These are phyloP conservation scores for Crotophaga sulcirostris DNA, from an alignment of 2,113 vertebrate species.

Conservation along the genomic window DNA sequence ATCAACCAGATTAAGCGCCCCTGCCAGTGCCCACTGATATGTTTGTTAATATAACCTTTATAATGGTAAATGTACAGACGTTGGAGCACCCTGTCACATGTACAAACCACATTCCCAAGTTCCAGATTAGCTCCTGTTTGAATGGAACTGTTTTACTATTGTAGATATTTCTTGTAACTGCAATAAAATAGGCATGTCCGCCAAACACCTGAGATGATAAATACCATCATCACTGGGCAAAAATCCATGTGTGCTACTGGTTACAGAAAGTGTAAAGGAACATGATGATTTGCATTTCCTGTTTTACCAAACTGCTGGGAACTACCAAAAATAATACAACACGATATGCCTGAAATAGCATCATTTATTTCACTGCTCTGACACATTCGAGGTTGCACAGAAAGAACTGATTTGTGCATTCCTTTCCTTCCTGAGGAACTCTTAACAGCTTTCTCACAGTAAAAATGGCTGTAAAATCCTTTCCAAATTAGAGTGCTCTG, in stretches of 20 bases:
- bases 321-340: constrained; percentile 42
- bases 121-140: background rate
- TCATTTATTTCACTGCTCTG: constrained; percentile 46
- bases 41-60: background rate
- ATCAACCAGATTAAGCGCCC: background rate
- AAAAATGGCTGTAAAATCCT: constrained; percentile 6
- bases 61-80: background rate
- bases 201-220: background rate
- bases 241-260: background rate
- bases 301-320: constrained; percentile 31
- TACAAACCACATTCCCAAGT: background rate
- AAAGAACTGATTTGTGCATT: background rate
- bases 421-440: background rate
- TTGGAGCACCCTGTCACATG: background rate
- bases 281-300: background rate
- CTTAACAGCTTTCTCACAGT: background rate
- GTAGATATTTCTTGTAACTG: background rate
- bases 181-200: background rate
- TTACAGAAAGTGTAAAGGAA: background rate
- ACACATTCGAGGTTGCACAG: constrained; percentile 20
- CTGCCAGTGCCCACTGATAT: background rate
- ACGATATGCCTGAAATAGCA: background rate
- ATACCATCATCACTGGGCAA: background rate
- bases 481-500: background rate
- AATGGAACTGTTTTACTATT: background rate